Evolutionary conservation across 2,113 vertebrate species (phyloP).

Genomic region (Colius striatus): DNA sequence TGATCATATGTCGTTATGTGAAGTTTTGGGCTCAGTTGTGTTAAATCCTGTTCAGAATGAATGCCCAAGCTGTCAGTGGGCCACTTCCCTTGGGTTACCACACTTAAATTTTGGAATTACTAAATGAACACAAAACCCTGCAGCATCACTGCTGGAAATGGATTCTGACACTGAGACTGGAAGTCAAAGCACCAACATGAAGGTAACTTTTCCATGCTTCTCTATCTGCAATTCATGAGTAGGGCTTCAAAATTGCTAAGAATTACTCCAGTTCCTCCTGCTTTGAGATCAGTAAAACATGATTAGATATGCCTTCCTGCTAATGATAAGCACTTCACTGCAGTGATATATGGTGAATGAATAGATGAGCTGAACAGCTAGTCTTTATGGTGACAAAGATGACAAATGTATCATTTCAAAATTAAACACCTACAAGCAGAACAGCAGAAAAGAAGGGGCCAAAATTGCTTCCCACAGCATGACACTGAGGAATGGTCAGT

Average conservation of each 20-base stretch:
- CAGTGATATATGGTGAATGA: background rate
- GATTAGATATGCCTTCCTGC: background rate
- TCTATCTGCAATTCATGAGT: background rate
- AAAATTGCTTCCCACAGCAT: background rate
- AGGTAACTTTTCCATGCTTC: fast-evolving
- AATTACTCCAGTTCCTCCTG: background rate
- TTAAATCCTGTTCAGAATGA: background rate
- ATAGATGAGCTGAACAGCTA: background rate
- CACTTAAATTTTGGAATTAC: background rate
- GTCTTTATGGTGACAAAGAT: background rate
- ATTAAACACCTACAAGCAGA: background rate
- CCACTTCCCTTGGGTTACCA: background rate
- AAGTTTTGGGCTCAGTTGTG: background rate
- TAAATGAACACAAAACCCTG: background rate
- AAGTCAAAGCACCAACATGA: background rate
- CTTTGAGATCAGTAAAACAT: background rate
- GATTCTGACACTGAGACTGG: background rate
- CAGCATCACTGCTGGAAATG: fast-evolving
- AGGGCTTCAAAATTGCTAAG: background rate
- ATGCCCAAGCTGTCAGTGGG: background rate
- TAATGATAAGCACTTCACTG: background rate
- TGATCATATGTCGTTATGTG: background rate
- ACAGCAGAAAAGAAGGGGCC: background rate
- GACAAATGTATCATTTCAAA: background rate
- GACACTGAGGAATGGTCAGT: background rate